These are phyloP conservation scores for Notothenia rossii DNA, from an alignment of 2,113 vertebrate species.

Conservation along the genomic window DNA sequence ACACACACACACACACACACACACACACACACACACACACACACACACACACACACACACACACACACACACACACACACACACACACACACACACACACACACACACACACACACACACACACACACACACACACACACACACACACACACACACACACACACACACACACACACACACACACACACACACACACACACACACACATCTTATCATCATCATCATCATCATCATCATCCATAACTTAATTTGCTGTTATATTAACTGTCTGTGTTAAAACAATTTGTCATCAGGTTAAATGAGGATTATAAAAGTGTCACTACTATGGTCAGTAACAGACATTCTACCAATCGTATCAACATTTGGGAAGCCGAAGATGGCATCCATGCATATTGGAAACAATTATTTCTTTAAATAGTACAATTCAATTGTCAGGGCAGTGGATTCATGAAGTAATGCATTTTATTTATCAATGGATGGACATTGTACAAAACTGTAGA, in stretches of 20 bases:
- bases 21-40: too few species aligned
- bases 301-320: neutral
- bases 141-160: conserved; percentile 30
- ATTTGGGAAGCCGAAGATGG: too few species aligned
- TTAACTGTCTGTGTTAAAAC: neutral
- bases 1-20: neutral
- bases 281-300: neutral
- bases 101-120: too few species aligned
- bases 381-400: too few species aligned
- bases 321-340: neutral
- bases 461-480: neutral
- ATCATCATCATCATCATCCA: neutral
- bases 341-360: neutral
- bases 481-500: neutral
- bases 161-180: conserved; percentile 24
- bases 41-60: too few species aligned
- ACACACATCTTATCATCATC: neutral
- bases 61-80: too few species aligned
- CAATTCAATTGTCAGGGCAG: neutral
- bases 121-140: conserved; percentile 5
- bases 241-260: neutral
- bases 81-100: too few species aligned
- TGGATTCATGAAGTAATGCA: neutral
- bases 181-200: conserved; percentile 29
- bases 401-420: neutral